Conservation (phyloP, 1,140 invertebrate genomes). For the Zelostemma sp. region DNA sequence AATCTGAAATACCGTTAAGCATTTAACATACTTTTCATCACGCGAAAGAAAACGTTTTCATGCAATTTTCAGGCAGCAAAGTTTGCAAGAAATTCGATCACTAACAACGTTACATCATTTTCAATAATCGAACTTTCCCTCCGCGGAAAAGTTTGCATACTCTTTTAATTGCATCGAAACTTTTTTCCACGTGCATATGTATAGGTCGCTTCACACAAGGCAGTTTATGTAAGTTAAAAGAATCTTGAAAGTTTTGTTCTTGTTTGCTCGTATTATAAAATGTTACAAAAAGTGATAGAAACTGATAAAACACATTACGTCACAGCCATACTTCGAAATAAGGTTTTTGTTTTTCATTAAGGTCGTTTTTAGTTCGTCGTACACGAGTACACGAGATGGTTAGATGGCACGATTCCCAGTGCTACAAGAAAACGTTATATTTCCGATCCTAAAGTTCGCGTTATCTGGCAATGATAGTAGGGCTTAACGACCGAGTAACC, state of each 20-base stretch:
- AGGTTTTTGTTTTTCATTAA: too few relatives aligned
- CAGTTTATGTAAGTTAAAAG: background rate
- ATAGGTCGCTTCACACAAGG: background rate
- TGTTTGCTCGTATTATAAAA: too few relatives aligned
- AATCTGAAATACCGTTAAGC: background rate
- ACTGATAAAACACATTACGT: too few relatives aligned
- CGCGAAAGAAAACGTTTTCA: background rate
- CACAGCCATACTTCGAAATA: too few relatives aligned
- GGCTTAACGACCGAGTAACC: constrained; percentile 24
- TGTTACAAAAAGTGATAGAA: too few relatives aligned
- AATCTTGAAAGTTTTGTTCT: too few relatives aligned
- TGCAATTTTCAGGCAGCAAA: constrained; percentile 6
- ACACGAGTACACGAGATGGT: too few relatives aligned
- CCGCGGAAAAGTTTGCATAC: constrained; percentile 3
- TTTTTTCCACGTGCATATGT: constrained; percentile 15
- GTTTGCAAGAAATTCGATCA: constrained; percentile 21
- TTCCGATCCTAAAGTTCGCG: constrained; percentile 23
- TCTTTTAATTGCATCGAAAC: constrained; percentile 33
- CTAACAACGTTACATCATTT: constrained; percentile 27
- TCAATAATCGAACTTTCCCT: constrained; percentile 38
- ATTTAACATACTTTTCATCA: background rate
- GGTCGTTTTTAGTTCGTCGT: too few relatives aligned
- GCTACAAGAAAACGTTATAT: constrained; percentile 31
- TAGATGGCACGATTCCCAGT: constrained; percentile 23
- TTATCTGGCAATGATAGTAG: constrained; percentile 26